A percentile compares a stretch with the other conserved stretches of the same genome.
Evolutionary conservation across 2,888 invertebrate genomes (phyloP).

Genomic region (Heliconius sara): DNA sequence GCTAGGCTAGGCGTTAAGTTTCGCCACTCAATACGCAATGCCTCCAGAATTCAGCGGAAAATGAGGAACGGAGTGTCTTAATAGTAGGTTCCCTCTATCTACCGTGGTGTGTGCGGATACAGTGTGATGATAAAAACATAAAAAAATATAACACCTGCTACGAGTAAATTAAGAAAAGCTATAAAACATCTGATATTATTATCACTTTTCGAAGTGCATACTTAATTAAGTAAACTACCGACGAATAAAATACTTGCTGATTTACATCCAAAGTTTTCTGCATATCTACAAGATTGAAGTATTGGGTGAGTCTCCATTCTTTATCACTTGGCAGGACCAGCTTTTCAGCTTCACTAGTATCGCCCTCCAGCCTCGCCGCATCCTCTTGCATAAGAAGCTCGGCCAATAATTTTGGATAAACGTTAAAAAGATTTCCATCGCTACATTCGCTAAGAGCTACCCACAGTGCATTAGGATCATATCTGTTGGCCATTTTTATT

Average conservation of each 20-base stretch:
- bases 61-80: no score
- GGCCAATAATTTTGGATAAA: constrained; percentile 87
- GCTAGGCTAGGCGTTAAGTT: no score
- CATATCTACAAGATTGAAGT: constrained; percentile 86
- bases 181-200: no score
- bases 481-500: constrained; percentile 63
- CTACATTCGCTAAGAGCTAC: constrained; percentile 82
- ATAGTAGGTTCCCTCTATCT: no score
- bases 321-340: constrained; percentile 88
- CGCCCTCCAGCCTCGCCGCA: constrained; percentile 72
- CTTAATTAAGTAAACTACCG: background rate
- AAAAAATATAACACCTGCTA: no score
- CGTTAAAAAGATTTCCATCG: constrained; percentile 85
- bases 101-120: no score
- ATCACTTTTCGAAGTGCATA: no score
- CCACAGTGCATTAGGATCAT: constrained; percentile 78
- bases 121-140: no score
- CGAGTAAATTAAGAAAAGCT: no score
- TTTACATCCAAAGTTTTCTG: constrained; percentile 80
- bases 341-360: constrained; percentile 78
- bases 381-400: constrained; percentile 83
- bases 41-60: no score
- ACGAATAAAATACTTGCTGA: constrained; percentile 52
- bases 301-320: constrained; percentile 87
- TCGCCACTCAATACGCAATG: no score